A percentile compares a stretch with the other conserved stretches of the same genome.
phyloP scores from a whole-genome alignment of 2,113 vertebrate genomes.

The Struthio camelus region DNA sequence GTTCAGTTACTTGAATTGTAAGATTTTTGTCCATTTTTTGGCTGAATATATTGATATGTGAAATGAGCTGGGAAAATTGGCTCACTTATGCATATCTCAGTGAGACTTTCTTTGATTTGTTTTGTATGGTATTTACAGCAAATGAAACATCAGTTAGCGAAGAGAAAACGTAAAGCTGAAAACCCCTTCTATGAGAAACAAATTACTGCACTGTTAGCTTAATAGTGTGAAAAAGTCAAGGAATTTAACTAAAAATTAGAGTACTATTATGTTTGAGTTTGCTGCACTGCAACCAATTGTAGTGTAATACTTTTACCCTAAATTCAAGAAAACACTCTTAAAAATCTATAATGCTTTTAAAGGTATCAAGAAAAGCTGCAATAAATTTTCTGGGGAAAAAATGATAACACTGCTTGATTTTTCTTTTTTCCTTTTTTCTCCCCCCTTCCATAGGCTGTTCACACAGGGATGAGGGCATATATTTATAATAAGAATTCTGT shows the following conservation, averaged over 20 bases:
- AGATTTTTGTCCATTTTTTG: conserved; percentile 7
- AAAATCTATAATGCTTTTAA: background rate
- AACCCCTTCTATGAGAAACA: background rate
- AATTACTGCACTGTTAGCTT: background rate
- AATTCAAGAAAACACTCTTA: background rate
- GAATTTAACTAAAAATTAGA: background rate
- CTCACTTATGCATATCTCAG: background rate
- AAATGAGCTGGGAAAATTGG: background rate
- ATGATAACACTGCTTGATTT: background rate
- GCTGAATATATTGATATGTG: conserved; percentile 2
- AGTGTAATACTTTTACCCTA: background rate
- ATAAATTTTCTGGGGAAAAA: background rate
- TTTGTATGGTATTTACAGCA: background rate
- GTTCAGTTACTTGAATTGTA: conserved; percentile 1
- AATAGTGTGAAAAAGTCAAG: background rate
- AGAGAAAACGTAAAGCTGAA: background rate
- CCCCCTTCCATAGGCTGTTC: conserved; percentile 85
- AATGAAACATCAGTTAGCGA: background rate
- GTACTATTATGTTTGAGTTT: background rate
- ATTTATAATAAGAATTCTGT: conserved; percentile 92
- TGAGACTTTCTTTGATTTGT: background rate
- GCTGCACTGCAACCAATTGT: background rate
- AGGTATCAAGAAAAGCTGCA: background rate
- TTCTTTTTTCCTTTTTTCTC: background rate
- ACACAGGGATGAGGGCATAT: conserved; percentile 94